Evolutionary conservation across 2,113 vertebrate species (phyloP).

Genomic region (Cyanoramphus novaezelandiae): DNA sequence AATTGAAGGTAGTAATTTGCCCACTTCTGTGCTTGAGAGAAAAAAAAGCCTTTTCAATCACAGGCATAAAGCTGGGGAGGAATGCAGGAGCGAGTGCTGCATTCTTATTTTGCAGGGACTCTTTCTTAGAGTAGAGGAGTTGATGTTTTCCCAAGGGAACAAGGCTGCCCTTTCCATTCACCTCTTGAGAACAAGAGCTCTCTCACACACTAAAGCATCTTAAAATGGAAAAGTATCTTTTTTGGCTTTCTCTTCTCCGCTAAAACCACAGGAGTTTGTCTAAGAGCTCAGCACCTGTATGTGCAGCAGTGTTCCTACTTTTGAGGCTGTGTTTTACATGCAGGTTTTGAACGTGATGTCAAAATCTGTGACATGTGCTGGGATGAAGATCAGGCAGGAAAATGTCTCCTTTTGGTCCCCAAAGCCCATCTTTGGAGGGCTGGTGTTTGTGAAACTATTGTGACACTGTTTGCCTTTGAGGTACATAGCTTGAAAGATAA

Average conservation of each 20-base stretch:
- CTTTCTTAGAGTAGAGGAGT: not conserved
- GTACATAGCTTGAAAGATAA: not conserved
- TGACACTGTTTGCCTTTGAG: not conserved
- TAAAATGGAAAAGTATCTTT: not conserved
- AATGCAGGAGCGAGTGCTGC: not conserved
- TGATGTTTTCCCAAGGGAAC: conserved; percentile 23
- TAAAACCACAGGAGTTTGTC: not conserved
- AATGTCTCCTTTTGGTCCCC: not conserved
- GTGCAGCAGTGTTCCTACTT: not conserved
- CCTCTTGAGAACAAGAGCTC: not conserved
- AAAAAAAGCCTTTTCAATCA: not conserved
- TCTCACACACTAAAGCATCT: not conserved
- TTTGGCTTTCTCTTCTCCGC: not conserved
- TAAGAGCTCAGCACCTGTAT: not conserved
- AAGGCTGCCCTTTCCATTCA: not conserved
- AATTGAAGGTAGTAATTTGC: not conserved
- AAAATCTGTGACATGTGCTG: not conserved
- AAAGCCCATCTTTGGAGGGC: not conserved
- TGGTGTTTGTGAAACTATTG: not conserved
- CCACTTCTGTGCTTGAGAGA: not conserved
- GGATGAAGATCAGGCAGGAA: not conserved
- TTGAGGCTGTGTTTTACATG: not conserved
- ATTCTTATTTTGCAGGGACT: not conserved
- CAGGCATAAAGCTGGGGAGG: not conserved
- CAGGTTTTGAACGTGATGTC: not conserved